Evolutionary conservation across 2,888 invertebrate species (phyloP), one percentile per base, ranked within the genome.

Genomic region (Drosophila dives): DNA sequence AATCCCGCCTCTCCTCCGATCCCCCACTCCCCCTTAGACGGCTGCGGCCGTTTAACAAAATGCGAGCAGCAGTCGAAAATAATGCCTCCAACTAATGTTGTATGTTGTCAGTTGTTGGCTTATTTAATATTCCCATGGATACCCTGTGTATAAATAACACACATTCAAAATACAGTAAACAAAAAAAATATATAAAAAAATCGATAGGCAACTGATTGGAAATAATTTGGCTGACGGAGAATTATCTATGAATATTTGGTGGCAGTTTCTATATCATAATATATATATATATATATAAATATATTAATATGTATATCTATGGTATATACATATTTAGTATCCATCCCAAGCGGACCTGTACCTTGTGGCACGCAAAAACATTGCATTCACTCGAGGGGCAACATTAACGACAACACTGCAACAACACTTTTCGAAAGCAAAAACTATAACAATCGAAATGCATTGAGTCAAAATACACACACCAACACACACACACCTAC

Each of bases 31-130:
- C 5, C 20, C 20, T 12, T 7, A 23, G n/a, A 23, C 15, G 6
- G 34, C 38, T 64, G 61, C 26, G 75, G 68, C 73, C 62, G 68
- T 65, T 72, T 64, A 50, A 36, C 63, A 33, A 55, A 61, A 62
- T 38, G 53, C 33, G 36, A 38, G 17, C 23, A 33, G 15, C 40
- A 56, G 61, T 71, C 53, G 32, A 58, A 59, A 53, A 53, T 72
- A 60, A 69, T 73, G 66, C 45, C 8, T 45, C 4, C n/a, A n/a
- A 3, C 10, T 32, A 56, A 40, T 12, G 6, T 42, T 10, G 23
- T 8, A 5, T 34, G 29, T 29, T 29, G 33, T 45, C 58, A 23
- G 45, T 34, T 34, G 29, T 42, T 29, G 15, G 40, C 11, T 15
- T 26, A 20, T 56, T 42, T n/a, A 36, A 36, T 51, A 51, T 36